These are phyloP conservation scores for Zaprionus vittiger DNA, from an alignment of 1,140 invertebrate genomes.

Conservation along the genomic window DNA sequence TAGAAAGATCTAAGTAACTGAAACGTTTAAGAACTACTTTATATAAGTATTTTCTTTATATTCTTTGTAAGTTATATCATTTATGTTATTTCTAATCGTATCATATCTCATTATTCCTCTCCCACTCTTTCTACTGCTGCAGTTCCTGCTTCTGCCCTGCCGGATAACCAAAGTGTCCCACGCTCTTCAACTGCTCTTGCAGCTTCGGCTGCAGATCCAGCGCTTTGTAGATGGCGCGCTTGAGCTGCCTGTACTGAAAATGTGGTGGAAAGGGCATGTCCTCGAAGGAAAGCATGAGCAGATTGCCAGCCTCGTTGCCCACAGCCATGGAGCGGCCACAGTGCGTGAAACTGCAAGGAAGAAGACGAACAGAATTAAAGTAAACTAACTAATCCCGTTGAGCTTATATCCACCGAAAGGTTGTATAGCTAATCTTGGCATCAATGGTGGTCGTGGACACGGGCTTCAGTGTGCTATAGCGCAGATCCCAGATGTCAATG, in stretches of 20 bases:
- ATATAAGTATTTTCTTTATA: neutral
- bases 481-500: conserved; percentile 90
- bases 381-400: neutral
- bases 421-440: conserved; percentile 78
- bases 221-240: conserved; percentile 86
- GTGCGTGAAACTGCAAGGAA: conserved; percentile 85
- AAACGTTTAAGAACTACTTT: neutral
- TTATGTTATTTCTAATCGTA: neutral
- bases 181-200: conserved; percentile 86
- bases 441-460: conserved; percentile 85
- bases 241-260: conserved; percentile 87
- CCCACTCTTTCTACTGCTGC: neutral
- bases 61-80: neutral
- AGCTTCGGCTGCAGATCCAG: conserved; percentile 87
- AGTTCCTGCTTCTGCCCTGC: conserved; percentile 41
- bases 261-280: conserved; percentile 89
- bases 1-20: neutral
- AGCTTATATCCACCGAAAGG: conserved; percentile 53
- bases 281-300: conserved; percentile 88
- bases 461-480: conserved; percentile 87
- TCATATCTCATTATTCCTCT: neutral
- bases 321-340: conserved; percentile 89
- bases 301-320: conserved; percentile 87
- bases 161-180: conserved; percentile 82
- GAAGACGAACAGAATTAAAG: neutral